Percentiles rank a stretch among this genome's conserved stretches.
Evolutionary conservation across 1,140 invertebrate genomes (phyloP).

Genomic region (Drosophila teissieri): DNA sequence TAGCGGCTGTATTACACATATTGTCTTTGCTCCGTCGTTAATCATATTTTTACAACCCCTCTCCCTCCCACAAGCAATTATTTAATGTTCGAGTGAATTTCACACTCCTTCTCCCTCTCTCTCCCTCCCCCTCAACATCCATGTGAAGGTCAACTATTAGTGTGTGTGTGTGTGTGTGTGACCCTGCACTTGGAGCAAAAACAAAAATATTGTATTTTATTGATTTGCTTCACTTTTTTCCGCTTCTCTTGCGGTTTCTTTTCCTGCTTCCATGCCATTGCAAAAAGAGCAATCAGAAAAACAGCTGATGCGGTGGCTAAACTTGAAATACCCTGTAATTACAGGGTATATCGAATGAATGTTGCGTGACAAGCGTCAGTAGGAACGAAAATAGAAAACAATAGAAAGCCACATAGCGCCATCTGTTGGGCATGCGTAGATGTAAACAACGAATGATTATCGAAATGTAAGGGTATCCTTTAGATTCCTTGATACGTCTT

Average conservation of each 20-base stretch:
- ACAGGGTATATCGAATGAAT: neutral
- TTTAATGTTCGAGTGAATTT: constrained; percentile 21
- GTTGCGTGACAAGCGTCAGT: constrained; percentile 24
- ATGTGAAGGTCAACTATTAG: constrained; percentile 58
- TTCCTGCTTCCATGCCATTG: constrained; percentile 22
- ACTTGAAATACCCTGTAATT: constrained; percentile 8
- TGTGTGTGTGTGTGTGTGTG: constrained; percentile 28
- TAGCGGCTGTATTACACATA: neutral
- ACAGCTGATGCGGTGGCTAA: constrained; percentile 31
- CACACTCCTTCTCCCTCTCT: neutral
- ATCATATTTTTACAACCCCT: constrained; percentile 48
- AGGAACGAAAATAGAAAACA: constrained; percentile 1
- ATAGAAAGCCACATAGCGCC: constrained; percentile 5
- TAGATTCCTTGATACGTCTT: neutral
- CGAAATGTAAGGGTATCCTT: neutral
- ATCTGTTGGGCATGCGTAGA: constrained; percentile 16
- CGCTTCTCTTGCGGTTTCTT: constrained; percentile 17
- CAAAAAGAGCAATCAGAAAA: constrained; percentile 7
- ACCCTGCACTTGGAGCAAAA: constrained; percentile 74
- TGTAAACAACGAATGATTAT: neutral
- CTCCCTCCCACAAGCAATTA: neutral
- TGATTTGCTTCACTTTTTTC: constrained; percentile 60
- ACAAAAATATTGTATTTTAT: constrained; percentile 49
- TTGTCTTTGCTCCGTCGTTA: constrained; percentile 17
- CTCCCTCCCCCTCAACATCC: neutral